phyloP scores from a whole-genome alignment of 2,888 invertebrate species.

The Branchellion lobata region DNA sequence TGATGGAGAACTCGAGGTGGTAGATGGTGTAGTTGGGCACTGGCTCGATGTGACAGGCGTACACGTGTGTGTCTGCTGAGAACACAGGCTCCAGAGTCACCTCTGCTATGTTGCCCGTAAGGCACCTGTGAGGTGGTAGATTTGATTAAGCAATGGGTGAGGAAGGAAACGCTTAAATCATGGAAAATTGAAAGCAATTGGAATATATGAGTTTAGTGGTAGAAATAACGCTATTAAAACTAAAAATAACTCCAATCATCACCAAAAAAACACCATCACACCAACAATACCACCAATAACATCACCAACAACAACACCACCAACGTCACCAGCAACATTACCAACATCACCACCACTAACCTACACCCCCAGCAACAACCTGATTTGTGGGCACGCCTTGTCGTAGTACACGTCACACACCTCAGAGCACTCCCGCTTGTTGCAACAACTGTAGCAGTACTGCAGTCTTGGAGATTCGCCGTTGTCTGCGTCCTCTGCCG shows the following conservation, averaged over 20 bases:
- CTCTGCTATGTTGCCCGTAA: conserved; percentile 57
- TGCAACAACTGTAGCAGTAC: conserved; percentile 58
- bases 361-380: conserved; percentile 54
- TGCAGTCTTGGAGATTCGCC: conserved; percentile 58
- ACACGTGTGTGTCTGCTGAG: conserved; percentile 46
- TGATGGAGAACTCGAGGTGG: conserved; percentile 50
- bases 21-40: conserved; percentile 52
- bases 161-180: neutral
- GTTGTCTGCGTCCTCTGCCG: conserved; percentile 56
- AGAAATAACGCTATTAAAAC: neutral
- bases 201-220: neutral
- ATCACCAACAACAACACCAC: too few relatives aligned
- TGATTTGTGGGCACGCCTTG: conserved; percentile 55
- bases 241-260: too few relatives aligned
- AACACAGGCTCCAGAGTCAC: conserved; percentile 56
- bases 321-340: too few relatives aligned
- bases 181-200: neutral
- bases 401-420: conserved; percentile 57
- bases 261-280: too few relatives aligned
- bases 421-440: conserved; percentile 55
- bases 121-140: conserved; percentile 55
- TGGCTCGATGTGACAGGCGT: conserved; percentile 53
- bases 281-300: too few relatives aligned
- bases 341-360: too few relatives aligned
- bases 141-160: too few relatives aligned